Base-by-base conservation (phyloP, 2,113 vertebrate species). In the Leptobrachium ailaonicum region DNA sequence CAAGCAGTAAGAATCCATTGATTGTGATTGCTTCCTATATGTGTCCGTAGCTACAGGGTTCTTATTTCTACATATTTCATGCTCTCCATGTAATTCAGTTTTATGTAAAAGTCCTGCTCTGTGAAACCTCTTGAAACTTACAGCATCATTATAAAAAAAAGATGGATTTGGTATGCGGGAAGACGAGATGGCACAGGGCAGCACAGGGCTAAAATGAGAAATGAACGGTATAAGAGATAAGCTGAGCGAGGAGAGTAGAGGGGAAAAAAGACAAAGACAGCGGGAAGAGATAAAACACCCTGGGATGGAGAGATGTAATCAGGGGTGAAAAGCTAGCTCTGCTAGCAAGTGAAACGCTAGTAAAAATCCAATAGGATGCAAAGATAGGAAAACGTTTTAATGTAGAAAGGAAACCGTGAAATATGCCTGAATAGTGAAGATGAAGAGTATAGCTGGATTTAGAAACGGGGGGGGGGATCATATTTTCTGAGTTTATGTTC, bases 291-390 rank as follows among this genome's bases (percentile, higher is more conserved):
- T 78, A 71, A 78, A 78, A 66, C 69, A 66, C 56, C 47, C 54
- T 71, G 67, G 76, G 76, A 71, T 78, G 47, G 67, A 71, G 67
- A 78, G 67, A 78, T 78, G 76, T 78, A 78, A 78, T 78, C 76
- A 63, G 54, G 69, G 76, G 67, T 78, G 54, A 62, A 78, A 70
- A 78, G 53, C 76, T 41, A 32, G 20, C n/a, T 45, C 2, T 60
- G 56, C 11, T 60, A 58, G 66, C 3, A 42, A 76, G 75, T 69
- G 66, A 60, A 50, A 77, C 7, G 40, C 47, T 45, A 70, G 64
- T 77, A 78, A 78, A 78, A 71, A 78, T 60, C 76, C 67, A 78
- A 78, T 71, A 71, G 76, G 67, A 77, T 77, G 75, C 69, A 67
- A 67, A 58, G 43, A 63, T 45, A 70, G 66, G 56, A 63, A 78